Evolutionary conservation across 2,888 invertebrate genomes (phyloP), one percentile per base, ranked within the genome.

Genomic region (Agrotis exclamationis): DNA sequence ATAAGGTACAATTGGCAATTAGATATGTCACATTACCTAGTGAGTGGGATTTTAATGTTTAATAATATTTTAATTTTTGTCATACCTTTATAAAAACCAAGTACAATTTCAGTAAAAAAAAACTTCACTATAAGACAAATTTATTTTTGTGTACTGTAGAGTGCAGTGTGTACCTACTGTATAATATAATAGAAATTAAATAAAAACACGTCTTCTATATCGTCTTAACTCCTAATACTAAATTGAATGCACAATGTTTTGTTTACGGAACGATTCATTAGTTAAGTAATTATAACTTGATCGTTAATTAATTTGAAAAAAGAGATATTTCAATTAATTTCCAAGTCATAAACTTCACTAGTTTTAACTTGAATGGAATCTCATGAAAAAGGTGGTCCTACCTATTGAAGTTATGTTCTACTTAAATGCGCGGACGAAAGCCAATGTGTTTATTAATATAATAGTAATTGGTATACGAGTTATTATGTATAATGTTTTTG

Each of bases 401-500:
- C 39, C 39, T 9, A 2, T 39, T 39, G 39, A 39, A 39, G 9
- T 11, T 39, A 47, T 16, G 47, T 44, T 76, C n/a, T 22, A 57
- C 39, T n/a, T n/a, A n/a, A n/a, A 62, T 53, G 63, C 50, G 51
- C 33, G 14, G 7, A 44, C 48, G 69, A 63, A 51, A 44, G 45
- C 53, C 48, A 56, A 67, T 53, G 57, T 62, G 50, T 70, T 22
- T 50, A 57, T 16, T n/a, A 54, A 54, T 54, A 24, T 22, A 62
- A 74, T 56, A 47, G 53, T 7, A 45, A 45, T 33, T 51, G 22
- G 28, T 59, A 48, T 56, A 57, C 18, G 66, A 64, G 70, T 70
- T 68, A 70, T 62, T 63, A 24, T n/a, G n/a, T n/a, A n/a, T 63
- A 65, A 65, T 62, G 67, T 24, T 59, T 79, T 70, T 86, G 86